A percentile compares a stretch with the other conserved stretches of the same genome.
Conservation (phyloP, 2,113 vertebrate species). For the Suncus etruscus region DNA sequence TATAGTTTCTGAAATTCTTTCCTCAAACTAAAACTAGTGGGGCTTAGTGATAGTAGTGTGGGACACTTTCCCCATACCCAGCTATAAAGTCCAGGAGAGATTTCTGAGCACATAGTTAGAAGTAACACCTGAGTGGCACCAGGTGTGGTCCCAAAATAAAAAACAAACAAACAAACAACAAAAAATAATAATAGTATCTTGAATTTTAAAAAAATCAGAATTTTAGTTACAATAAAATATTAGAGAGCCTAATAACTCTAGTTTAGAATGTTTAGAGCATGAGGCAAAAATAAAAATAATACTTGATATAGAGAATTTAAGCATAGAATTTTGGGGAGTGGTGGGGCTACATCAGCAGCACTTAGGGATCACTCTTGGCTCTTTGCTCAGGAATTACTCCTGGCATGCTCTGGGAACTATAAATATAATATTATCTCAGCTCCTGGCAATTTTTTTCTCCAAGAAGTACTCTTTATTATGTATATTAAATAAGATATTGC, state of each 20-base stretch:
- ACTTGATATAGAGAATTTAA: slow-evolving; percentile 24
- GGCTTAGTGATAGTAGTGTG: too few species aligned
- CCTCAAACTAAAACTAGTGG: background rate
- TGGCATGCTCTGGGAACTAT: background rate
- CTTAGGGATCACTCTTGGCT: too few species aligned
- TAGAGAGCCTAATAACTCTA: slow-evolving; percentile 4
- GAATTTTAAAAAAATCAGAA: slow-evolving; percentile 12
- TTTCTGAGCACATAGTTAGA: too few species aligned
- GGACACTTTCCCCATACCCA: too few species aligned
- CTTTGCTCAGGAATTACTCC: too few species aligned
- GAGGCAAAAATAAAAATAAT: background rate
- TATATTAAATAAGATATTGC: too few species aligned
- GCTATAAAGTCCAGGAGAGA: too few species aligned
- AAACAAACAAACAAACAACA: too few species aligned
- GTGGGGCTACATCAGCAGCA: too few species aligned
- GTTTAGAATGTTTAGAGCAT: background rate
- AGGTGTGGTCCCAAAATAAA: too few species aligned
- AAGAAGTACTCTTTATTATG: background rate
- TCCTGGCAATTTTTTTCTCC: background rate
- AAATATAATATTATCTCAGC: background rate
- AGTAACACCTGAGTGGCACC: too few species aligned
- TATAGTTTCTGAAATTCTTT: slow-evolving; percentile 16
- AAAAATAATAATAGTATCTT: background rate
- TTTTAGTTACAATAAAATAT: slow-evolving; percentile 35
- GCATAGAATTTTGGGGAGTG: background rate